These are phyloP conservation scores for Catharus fuscescens DNA, from an alignment of 2,113 vertebrate genomes.

Conservation along the genomic window DNA sequence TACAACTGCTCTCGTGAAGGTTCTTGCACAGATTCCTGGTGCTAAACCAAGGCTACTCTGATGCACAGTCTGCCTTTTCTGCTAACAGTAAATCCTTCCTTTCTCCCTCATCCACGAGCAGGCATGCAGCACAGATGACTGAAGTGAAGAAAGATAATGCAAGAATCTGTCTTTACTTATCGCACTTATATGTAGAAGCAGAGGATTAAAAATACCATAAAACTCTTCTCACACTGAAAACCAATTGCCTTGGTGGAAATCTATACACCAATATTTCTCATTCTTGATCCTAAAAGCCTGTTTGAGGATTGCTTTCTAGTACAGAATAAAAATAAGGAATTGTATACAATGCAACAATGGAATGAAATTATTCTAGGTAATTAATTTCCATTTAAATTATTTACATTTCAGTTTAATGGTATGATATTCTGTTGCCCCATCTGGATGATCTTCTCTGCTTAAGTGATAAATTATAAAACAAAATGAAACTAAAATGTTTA, in stretches of 20 bases:
- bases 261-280: background rate
- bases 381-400: background rate
- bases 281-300: background rate
- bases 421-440: background rate
- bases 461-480: background rate
- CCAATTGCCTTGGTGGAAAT: background rate
- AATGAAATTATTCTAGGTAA: background rate
- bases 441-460: background rate
- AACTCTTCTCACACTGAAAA: slow-evolving; percentile 5
- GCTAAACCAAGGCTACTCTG: background rate
- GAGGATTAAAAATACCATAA: slow-evolving; percentile 30
- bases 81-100: background rate
- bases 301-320: background rate
- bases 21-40: background rate
- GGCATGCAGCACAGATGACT: slow-evolving; percentile 19
- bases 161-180: slow-evolving; percentile 4
- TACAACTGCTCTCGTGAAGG: background rate
- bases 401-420: background rate
- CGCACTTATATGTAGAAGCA: background rate
- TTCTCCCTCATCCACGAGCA: background rate
- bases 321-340: background rate
- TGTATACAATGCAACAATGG: background rate
- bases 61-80: background rate
- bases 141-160: slow-evolving; percentile 5
- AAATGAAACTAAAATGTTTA: slow-evolving; percentile 19